Conservation (phyloP, 2,113 vertebrate species). For the Chloebia gouldiae region DNA sequence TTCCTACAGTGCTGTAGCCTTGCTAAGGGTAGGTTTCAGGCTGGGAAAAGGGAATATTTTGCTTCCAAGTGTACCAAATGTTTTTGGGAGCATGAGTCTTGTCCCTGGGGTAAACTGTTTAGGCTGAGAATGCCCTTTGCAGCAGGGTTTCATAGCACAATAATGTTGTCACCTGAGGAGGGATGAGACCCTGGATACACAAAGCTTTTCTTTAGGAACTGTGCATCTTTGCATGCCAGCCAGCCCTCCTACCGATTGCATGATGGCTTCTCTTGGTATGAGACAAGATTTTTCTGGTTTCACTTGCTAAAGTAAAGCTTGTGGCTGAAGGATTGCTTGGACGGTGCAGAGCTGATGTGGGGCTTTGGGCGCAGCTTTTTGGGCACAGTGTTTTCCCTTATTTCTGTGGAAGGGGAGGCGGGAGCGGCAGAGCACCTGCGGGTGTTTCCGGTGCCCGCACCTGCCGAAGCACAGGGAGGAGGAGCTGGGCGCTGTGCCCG, state of each 20-base stretch:
- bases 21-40: neutral
- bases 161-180: neutral
- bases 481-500: neutral
- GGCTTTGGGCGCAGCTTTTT: neutral
- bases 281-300: neutral
- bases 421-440: neutral
- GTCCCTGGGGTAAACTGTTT: neutral
- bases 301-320: neutral
- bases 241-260: neutral
- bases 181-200: neutral
- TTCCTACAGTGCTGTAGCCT: neutral
- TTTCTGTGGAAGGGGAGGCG: neutral
- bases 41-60: neutral
- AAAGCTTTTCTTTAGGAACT: neutral
- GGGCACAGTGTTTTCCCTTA: rapidly evolving
- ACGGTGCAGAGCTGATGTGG: rapidly evolving
- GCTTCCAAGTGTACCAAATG: neutral
- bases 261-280: neutral
- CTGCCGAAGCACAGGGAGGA: neutral
- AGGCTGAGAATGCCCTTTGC: neutral
- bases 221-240: neutral
- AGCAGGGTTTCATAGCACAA: rapidly evolving
- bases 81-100: neutral
- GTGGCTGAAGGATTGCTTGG: neutral
- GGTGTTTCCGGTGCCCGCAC: neutral